These are phyloP conservation scores for Eurytoma adleriae DNA, from an alignment of 2,888 invertebrate genomes.

Conservation along the genomic window DNA sequence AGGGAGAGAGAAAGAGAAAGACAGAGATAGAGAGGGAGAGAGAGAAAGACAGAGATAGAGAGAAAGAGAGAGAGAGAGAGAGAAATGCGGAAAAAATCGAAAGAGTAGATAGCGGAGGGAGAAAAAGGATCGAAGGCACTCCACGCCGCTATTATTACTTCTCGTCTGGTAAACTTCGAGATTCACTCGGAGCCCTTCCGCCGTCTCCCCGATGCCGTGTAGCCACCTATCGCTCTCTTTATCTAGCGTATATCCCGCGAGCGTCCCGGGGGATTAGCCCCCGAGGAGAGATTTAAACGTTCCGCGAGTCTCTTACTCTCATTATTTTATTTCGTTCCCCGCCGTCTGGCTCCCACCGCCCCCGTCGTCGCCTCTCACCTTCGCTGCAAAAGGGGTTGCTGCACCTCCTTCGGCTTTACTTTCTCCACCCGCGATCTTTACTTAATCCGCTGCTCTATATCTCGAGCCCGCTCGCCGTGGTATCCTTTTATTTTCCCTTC, in stretches of 20 bases:
- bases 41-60: too few relatives aligned
- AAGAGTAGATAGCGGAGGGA: slow-evolving; percentile 18
- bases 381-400: neutral
- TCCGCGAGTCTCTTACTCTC: slow-evolving; percentile 43
- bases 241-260: slow-evolving; percentile 41
- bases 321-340: slow-evolving; percentile 48
- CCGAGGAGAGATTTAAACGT: slow-evolving; percentile 64
- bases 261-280: slow-evolving; percentile 64
- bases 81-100: neutral
- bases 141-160: slow-evolving; percentile 62
- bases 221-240: slow-evolving; percentile 11
- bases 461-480: too few relatives aligned
- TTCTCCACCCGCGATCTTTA: slow-evolving; percentile 2
- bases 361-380: neutral
- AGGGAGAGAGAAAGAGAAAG: too few relatives aligned
- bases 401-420: neutral
- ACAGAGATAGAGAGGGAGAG: too few relatives aligned
- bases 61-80: neutral
- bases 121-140: slow-evolving; percentile 31
- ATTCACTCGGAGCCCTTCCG: slow-evolving; percentile 58
- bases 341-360: neutral
- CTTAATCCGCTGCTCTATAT: slow-evolving; percentile 20
- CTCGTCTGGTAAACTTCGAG: slow-evolving; percentile 62
- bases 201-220: slow-evolving; percentile 37
- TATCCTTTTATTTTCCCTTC: too few relatives aligned